Evolutionary conservation across 2,113 vertebrate genomes (phyloP).

Genomic region (Psittacus erithacus): DNA sequence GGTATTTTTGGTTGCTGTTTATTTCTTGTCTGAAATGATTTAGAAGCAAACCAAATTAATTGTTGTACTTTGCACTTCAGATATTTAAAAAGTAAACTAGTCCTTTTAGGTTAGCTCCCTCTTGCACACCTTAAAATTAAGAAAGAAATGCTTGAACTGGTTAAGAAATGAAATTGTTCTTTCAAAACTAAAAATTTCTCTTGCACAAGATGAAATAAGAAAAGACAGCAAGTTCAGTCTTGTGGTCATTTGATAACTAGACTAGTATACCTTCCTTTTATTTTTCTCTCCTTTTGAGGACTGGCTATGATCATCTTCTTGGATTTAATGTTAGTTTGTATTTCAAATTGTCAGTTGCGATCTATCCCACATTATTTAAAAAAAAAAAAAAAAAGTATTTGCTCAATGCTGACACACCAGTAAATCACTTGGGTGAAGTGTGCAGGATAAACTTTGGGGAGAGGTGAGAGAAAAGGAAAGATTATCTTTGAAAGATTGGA

Average conservation of each 20-base stretch:
- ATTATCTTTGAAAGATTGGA: neutral
- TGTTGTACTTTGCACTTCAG: neutral
- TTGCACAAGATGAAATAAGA: neutral
- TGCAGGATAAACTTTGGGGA: neutral
- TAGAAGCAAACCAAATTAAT: neutral
- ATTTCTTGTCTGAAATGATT: neutral
- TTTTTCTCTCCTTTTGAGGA: neutral
- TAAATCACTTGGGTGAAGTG: neutral
- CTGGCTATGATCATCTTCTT: neutral
- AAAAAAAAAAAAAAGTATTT: neutral
- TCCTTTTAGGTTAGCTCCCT: neutral
- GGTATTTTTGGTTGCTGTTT: neutral
- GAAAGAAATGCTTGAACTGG: neutral
- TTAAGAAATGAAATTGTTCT: neutral
- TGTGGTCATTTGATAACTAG: neutral
- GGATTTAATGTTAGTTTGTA: neutral
- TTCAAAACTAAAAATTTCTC: neutral
- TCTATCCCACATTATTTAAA: neutral
- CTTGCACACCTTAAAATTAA: neutral
- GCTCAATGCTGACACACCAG: neutral
- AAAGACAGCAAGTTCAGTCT: neutral
- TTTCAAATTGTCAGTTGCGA: neutral
- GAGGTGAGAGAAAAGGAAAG: neutral
- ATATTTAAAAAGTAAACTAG: neutral
- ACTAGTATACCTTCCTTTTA: neutral